phyloP scores from a whole-genome alignment of 2,888 invertebrate species.

The Hydrotaea cyrtoneurina region DNA sequence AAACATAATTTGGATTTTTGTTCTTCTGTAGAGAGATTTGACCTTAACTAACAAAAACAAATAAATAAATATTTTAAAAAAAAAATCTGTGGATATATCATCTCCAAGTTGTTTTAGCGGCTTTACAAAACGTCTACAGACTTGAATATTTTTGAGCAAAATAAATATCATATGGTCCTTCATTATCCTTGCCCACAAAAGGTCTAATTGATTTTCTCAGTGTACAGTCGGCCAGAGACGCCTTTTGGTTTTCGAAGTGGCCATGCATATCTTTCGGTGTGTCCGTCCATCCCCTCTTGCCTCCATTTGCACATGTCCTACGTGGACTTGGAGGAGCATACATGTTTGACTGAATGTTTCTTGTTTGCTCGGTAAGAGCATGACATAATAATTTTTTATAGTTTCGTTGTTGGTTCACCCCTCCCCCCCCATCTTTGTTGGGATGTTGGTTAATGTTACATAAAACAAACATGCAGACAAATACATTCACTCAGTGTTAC shows the following conservation, averaged over 20 bases:
- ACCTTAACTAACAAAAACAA: too few species aligned
- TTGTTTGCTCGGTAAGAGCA: not conserved
- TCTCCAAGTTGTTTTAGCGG: too few species aligned
- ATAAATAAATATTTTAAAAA: too few species aligned
- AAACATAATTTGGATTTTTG: too few species aligned
- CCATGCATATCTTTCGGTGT: not conserved
- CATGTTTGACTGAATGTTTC: not conserved
- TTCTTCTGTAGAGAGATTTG: too few species aligned
- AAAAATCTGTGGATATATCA: too few species aligned
- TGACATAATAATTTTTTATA: constrained; percentile 30
- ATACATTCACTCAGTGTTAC: not conserved
- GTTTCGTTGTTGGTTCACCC: not conserved
- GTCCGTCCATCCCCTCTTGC: not conserved
- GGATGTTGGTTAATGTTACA: constrained; percentile 15
- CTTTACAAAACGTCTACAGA: too few species aligned
- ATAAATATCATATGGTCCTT: too few species aligned
- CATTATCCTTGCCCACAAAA: too few species aligned
- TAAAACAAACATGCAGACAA: not conserved
- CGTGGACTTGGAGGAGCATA: not conserved
- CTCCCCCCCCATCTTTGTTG: not conserved
- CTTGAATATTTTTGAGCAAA: too few species aligned
- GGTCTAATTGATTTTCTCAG: not conserved
- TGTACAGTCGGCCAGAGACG: not conserved
- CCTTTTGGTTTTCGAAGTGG: not conserved
- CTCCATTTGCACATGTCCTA: too few species aligned